Conservation (phyloP, 2,888 invertebrate species). For the Steinernema carpocapsae region DNA sequence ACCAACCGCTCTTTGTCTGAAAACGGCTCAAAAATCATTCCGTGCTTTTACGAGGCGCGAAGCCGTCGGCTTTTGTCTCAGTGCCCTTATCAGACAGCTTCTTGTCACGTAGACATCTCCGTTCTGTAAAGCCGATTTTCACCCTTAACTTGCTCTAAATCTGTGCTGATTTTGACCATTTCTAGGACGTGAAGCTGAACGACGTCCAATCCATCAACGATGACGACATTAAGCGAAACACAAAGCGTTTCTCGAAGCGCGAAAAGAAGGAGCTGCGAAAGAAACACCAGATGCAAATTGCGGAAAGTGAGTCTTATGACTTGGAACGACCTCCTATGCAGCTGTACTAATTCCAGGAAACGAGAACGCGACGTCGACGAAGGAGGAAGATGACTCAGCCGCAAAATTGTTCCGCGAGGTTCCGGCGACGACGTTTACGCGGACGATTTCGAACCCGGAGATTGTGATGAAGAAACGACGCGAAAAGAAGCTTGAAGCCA, state of each 20-base stretch:
- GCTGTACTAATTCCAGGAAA: constrained; percentile 44
- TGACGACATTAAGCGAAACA: constrained; percentile 69
- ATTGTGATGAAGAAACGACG: constrained; percentile 95
- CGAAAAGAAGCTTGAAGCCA: constrained; percentile 93
- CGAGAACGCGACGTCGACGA: constrained; percentile 53
- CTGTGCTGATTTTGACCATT: background rate
- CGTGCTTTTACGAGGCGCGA: too few relatives aligned
- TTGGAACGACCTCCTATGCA: background rate
- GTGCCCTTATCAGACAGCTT: too few relatives aligned
- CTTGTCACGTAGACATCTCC: too few relatives aligned
- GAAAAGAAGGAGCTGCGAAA: constrained; percentile 87
- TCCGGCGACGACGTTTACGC: constrained; percentile 96
- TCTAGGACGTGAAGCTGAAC: constrained; percentile 36
- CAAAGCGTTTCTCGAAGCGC: constrained; percentile 81
- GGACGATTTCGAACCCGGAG: constrained; percentile 99
- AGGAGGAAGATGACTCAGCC: constrained; percentile 15
- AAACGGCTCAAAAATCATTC: too few relatives aligned
- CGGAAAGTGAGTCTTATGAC: background rate
- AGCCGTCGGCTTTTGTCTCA: too few relatives aligned
- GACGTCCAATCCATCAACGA: constrained; percentile 38
- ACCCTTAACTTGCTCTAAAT: too few relatives aligned
- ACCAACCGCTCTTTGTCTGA: too few relatives aligned
- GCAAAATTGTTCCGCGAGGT: constrained; percentile 76
- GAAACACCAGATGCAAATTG: constrained; percentile 40
- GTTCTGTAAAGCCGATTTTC: too few relatives aligned